Evolutionary conservation across 2,113 vertebrate genomes (phyloP).

Genomic region (Corapipo altera): DNA sequence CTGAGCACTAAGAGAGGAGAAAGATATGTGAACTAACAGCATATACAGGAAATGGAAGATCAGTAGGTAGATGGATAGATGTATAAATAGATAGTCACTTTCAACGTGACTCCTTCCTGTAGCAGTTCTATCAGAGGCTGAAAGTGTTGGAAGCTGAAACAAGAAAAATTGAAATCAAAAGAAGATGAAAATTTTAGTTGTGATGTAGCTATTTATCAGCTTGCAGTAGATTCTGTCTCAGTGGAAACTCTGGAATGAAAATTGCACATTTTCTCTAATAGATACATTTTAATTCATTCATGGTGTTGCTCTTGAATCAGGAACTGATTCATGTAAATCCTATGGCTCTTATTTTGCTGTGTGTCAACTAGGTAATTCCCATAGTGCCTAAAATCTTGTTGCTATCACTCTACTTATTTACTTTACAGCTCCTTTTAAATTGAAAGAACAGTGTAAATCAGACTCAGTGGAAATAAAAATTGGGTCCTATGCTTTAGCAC

Average conservation of each 20-base stretch:
- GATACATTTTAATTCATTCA: not conserved
- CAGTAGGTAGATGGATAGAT: not conserved
- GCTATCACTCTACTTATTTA: not conserved
- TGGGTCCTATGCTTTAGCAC: not conserved
- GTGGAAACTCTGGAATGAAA: not conserved
- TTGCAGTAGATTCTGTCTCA: not conserved
- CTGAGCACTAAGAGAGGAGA: not conserved
- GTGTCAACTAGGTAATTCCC: not conserved
- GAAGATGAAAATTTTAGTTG: not conserved
- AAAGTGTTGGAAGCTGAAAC: not conserved
- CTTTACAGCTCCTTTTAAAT: not conserved
- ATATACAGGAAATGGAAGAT: slow-evolving; percentile 6
- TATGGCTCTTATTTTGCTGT: not conserved
- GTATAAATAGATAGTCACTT: not conserved
- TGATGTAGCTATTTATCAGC: not conserved
- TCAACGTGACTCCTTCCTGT: not conserved
- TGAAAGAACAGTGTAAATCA: not conserved
- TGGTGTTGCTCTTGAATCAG: not conserved
- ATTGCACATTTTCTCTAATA: not conserved
- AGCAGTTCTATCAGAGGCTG: not conserved
- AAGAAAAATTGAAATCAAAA: not conserved
- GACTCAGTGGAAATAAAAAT: not conserved
- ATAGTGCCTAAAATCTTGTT: not conserved
- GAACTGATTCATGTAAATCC: not conserved
- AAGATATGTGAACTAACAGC: slow-evolving; percentile 35